These are phyloP conservation scores for Epinephelus coioides DNA, from an alignment of 2,797 vertebrate species.

Conservation along the genomic window DNA sequence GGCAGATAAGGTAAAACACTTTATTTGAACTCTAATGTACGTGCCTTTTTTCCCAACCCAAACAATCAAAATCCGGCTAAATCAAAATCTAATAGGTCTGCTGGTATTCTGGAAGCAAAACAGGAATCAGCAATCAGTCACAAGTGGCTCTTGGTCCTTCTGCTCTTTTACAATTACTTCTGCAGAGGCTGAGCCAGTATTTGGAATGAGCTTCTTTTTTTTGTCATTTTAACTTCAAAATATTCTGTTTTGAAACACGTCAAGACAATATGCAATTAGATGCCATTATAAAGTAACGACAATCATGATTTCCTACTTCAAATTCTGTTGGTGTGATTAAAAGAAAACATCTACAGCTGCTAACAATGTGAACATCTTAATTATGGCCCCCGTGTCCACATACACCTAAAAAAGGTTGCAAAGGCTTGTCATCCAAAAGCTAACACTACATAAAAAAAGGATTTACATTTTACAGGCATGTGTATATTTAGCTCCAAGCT, in stretches of 20 bases:
- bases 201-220: background rate
- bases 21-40: background rate
- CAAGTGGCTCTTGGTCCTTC: constrained; percentile 7
- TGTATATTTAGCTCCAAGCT: constrained; percentile 51
- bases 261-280: background rate
- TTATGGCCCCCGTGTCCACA: constrained; percentile 6
- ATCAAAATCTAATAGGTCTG: constrained; percentile 13
- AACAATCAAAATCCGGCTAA: constrained; percentile 34
- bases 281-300: background rate
- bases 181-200: constrained; percentile 1
- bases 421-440: constrained; percentile 40
- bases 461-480: constrained; percentile 33
- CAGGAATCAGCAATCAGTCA: constrained; percentile 38
- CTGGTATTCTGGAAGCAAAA: constrained; percentile 10
- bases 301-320: background rate
- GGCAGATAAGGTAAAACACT: constrained; percentile 2
- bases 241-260: constrained; percentile 3
- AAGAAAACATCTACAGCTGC: background rate
- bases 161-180: constrained; percentile 8
- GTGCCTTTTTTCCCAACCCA: background rate
- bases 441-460: constrained; percentile 15
- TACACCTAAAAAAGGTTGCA: constrained; percentile 3
- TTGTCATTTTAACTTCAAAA: background rate
- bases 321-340: constrained; percentile 10
- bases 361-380: constrained; percentile 14